Evolutionary conservation across 2,797 vertebrate species (phyloP), one percentile per base, ranked within the genome.

Genomic region (Bufotes viridis): DNA sequence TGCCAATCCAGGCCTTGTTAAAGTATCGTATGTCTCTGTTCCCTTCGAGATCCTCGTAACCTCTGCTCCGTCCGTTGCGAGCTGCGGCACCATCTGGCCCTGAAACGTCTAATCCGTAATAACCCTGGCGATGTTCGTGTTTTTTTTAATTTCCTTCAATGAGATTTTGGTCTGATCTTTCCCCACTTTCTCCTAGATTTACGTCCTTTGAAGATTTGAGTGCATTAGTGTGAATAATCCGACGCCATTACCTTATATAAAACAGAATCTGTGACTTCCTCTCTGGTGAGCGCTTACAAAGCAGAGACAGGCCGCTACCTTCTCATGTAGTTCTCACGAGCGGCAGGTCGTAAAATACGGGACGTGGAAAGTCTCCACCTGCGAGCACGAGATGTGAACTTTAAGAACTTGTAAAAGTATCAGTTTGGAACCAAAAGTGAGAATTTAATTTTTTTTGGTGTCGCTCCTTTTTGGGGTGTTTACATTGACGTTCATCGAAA

Each of bases 231-330:
- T 0, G 2, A 81, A 87, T 92, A 93, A 92, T 91, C 90, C 91
- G 78, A 85, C 87, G 91, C 90, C 90, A 89, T 92, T 91, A 84
- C 90, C 79, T 91, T 91, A 53, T 92, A 93, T 92, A 92, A 93
- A 92, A 93, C 85, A 2, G 85, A 92, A 92, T 91, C 91, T 86
- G 92, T 91, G 89, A 92, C 91, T 93, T 93, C 94, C 92, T 94
- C 92, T 91, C 90, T 83, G 60, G 90, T 89, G 91, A 93, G 90
- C 90, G 89, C 91, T 94, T 93, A 92, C 90, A 81, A 87, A 89
- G 78, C 72, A 0, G 24, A 90, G 92, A 89, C 83, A 84, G 26
- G 86, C 92, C 91, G 79, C 91, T 92, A 93, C 91, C 92, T 91
- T 93, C 92, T 90, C 91, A 91, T 92, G 91, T 91, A 92, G 93